Conservation (phyloP, 2,797 vertebrate genomes). For the Crenichthys baileyi region DNA sequence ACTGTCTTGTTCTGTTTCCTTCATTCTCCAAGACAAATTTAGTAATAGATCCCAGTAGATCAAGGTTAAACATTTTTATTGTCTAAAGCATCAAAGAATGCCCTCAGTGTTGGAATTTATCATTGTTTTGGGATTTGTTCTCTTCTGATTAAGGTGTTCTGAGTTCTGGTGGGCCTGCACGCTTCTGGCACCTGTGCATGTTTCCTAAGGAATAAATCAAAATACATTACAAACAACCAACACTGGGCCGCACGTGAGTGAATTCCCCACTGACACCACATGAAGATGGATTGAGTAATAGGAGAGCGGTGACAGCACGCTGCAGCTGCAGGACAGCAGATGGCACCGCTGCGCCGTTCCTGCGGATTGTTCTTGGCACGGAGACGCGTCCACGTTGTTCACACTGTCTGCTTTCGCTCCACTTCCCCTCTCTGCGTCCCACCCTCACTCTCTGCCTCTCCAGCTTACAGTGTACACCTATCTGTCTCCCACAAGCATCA, state of each 20-base stretch:
- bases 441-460: slow-evolving; percentile 35
- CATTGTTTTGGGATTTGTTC: too few relatives aligned
- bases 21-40: too few relatives aligned
- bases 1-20: too few relatives aligned
- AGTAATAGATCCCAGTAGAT: too few relatives aligned
- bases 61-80: too few relatives aligned
- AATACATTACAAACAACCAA: background rate
- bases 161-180: too few relatives aligned
- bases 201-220: too few relatives aligned
- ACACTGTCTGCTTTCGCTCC: slow-evolving; percentile 67
- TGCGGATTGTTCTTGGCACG: slow-evolving; percentile 45
- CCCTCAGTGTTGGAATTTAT: too few relatives aligned
- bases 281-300: background rate
- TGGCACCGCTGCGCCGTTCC: slow-evolving; percentile 61
- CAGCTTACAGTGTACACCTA: slow-evolving; percentile 66
- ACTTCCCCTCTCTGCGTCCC: slow-evolving; percentile 41
- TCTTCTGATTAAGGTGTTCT: too few relatives aligned
- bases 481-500: slow-evolving; percentile 75
- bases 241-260: background rate
- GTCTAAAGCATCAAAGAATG: too few relatives aligned
- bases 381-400: slow-evolving; percentile 77
- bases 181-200: too few relatives aligned
- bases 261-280: background rate
- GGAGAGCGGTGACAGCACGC: background rate
- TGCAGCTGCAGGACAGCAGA: slow-evolving; percentile 58